Base-by-base conservation (phyloP, 2,888 invertebrate species). In the Prosapia bicincta region DNA sequence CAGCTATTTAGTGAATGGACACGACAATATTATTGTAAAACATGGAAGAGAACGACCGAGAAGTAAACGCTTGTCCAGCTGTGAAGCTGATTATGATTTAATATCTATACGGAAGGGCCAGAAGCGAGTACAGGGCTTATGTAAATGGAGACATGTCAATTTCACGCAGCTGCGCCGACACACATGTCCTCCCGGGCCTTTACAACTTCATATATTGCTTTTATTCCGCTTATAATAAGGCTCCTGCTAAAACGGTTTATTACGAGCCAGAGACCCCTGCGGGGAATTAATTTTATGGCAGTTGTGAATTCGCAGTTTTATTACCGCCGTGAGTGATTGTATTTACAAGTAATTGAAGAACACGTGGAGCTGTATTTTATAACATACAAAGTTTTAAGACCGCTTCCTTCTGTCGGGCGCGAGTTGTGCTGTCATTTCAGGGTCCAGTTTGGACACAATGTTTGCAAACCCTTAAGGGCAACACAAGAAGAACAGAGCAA, bases 141-240 rank as follows among this genome's bases (percentile, higher is more conserved):
- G 71, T 71, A 71, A 71, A 71, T 71, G 25, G 28, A 71, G 71
- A 71, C 71, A 66, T 65, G 71, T 71, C 71, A 71, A 71, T 71
- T 71, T 71, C 54, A n/a, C 20, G 54, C 54, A 54, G 54, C 54
- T 54, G 54, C 20, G 5, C 54, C n/a, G 3, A 20, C 54, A 54
- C 54, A 54, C 54, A 54, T 54, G 54, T 54, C 54, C 54, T 5
- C 9, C 13, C n/a, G 20, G 2, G 54, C 20, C 20, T 54, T 54
- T 54, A 54, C 20, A 54, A 54, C 54, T 54, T 10, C 20, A 54
- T 54, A 54, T 54, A 54, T 54, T 20, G 54, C 20, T 54, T 20
- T 54, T 54, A 54, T 54, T 54, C 54, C 54, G n/a, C 20, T 20
- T 20, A 54, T 20, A 54, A 54, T 20, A 20, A 20, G 54, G 7